These are phyloP conservation scores for Cyaniris semiargus DNA, from an alignment of 2,888 invertebrate species.

Conservation along the genomic window DNA sequence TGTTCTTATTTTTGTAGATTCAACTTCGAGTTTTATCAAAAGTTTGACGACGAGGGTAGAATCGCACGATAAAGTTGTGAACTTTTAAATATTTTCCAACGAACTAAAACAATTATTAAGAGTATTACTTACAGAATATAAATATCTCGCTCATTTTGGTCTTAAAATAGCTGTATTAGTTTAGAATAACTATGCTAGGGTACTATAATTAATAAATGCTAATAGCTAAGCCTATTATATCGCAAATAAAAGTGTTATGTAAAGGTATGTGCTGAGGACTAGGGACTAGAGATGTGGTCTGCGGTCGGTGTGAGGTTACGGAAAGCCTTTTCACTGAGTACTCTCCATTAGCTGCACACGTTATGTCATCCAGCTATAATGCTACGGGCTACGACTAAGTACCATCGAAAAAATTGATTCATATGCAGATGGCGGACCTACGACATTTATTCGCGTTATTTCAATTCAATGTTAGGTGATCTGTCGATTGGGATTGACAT, in stretches of 20 bases:
- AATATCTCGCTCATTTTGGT: too few relatives aligned
- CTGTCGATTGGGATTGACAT: not conserved
- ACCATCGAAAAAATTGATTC: not conserved
- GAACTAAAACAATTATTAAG: too few relatives aligned
- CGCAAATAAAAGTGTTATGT: not conserved
- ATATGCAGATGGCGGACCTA: not conserved
- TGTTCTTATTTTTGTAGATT: too few relatives aligned
- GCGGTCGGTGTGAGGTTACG: conserved; percentile 40
- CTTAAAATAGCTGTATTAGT: too few relatives aligned
- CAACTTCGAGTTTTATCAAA: too few relatives aligned
- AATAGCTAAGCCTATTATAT: not conserved
- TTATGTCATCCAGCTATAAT: not conserved
- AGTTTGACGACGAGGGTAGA: too few relatives aligned
- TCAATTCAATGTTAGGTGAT: not conserved
- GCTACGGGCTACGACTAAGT: not conserved
- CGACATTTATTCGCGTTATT: not conserved
- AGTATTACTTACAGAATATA: too few relatives aligned
- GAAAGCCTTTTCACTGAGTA: conserved; percentile 26
- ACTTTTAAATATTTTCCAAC: too few relatives aligned
- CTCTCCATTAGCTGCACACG: not conserved
- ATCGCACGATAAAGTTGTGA: too few relatives aligned
- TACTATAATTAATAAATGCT: not conserved
- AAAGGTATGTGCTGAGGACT: not conserved
- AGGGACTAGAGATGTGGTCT: conserved; percentile 42
- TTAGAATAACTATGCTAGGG: not conserved